These are phyloP conservation scores for Melanostigma gelatinosum DNA, from an alignment of 2,113 vertebrate genomes.

Conservation along the genomic window DNA sequence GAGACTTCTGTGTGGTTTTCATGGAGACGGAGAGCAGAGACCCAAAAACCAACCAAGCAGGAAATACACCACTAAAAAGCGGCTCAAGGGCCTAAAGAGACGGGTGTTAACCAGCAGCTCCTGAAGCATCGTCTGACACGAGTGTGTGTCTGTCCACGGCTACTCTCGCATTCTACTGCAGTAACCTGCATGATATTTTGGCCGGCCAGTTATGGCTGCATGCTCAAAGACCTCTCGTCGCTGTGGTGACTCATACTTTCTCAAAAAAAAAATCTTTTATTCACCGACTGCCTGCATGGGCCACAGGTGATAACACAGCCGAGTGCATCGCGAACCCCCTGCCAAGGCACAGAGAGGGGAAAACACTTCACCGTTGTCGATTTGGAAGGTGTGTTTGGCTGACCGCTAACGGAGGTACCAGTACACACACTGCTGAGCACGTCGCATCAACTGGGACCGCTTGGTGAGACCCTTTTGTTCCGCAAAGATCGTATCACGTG, in stretches of 20 bases:
- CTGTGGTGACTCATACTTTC: not conserved
- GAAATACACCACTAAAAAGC: conserved; percentile 23
- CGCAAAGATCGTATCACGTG: too few species aligned
- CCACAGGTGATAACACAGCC: too few species aligned
- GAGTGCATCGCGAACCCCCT: too few species aligned
- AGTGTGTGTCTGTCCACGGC: not conserved
- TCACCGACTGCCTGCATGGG: not conserved
- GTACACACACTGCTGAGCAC: too few species aligned
- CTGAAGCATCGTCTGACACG: not conserved
- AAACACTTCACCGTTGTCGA: too few species aligned
- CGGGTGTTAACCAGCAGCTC: not conserved
- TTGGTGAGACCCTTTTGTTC: too few species aligned
- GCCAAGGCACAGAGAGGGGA: too few species aligned
- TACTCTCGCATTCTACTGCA: not conserved
- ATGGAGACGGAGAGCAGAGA: conserved; percentile 21
- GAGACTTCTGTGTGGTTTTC: conserved; percentile 13
- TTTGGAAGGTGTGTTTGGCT: not conserved
- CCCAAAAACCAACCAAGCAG: conserved; percentile 21
- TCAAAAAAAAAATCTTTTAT: not conserved
- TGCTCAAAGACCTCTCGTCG: not conserved
- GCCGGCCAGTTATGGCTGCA: too few species aligned
- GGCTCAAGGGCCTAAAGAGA: conserved; percentile 6
- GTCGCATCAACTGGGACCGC: too few species aligned
- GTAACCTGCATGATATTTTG: not conserved
- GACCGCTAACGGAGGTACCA: too few species aligned